These are phyloP conservation scores for Ophion costatus DNA, from an alignment of 2,888 invertebrate genomes.

Conservation along the genomic window DNA sequence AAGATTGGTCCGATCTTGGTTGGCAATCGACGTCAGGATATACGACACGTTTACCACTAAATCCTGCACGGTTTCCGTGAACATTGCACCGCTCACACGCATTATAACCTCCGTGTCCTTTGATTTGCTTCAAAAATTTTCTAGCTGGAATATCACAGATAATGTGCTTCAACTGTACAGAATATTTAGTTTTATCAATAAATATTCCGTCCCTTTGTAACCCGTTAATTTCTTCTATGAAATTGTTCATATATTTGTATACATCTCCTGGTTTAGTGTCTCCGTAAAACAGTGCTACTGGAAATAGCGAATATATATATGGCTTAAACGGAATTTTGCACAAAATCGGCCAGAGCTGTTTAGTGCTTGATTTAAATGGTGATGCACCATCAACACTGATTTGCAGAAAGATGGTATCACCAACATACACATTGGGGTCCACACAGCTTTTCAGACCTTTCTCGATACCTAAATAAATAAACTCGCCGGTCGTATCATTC, in stretches of 20 bases:
- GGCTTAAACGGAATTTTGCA: slow-evolving; percentile 21
- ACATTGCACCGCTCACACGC: slow-evolving; percentile 31
- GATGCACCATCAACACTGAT: slow-evolving; percentile 9
- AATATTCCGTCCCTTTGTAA: slow-evolving; percentile 9
- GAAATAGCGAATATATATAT: slow-evolving; percentile 33
- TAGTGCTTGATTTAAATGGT: slow-evolving; percentile 42
- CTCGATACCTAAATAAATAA: slow-evolving; percentile 4
- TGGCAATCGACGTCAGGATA: slow-evolving; percentile 10
- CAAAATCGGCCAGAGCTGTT: slow-evolving; percentile 54
- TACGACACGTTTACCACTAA: slow-evolving; percentile 1
- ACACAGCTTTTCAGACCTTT: not conserved
- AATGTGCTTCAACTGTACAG: slow-evolving; percentile 11
- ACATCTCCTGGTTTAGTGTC: slow-evolving; percentile 34
- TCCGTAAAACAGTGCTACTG: slow-evolving; percentile 48
- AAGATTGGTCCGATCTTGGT: slow-evolving; percentile 41
- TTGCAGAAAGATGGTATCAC: not conserved
- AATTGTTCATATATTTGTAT: slow-evolving; percentile 28
- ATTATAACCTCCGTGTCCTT: slow-evolving; percentile 26
- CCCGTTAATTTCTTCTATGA: slow-evolving; percentile 42
- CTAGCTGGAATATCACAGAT: slow-evolving; percentile 40
- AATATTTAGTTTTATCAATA: not conserved
- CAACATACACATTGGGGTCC: not conserved
- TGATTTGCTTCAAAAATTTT: slow-evolving; percentile 19
- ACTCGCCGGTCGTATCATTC: not conserved
- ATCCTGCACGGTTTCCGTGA: slow-evolving; percentile 10